Percentiles rank a stretch among this genome's conserved stretches.
These are phyloP conservation scores for Salvator merianae DNA, from an alignment of 2,113 vertebrate genomes.

Conservation along the genomic window DNA sequence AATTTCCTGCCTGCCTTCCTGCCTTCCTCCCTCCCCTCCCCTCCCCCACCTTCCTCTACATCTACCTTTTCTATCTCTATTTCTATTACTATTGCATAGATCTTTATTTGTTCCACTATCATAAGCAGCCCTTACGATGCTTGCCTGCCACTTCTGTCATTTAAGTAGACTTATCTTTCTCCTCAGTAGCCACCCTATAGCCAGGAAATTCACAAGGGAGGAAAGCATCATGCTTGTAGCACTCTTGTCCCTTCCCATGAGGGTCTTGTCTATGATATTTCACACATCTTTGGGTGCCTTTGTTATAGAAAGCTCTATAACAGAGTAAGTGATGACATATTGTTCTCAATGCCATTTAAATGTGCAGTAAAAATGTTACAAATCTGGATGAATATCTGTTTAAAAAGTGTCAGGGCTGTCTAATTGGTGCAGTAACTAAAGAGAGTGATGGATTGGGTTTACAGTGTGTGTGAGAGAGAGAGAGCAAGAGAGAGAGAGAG, in stretches of 20 bases:
- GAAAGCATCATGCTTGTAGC: no score
- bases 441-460: slow-evolving; percentile 54
- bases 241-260: no score
- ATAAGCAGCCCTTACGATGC: slow-evolving; percentile 23
- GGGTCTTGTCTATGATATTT: no score
- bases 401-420: slow-evolving; percentile 36
- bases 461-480: not conserved
- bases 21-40: no score
- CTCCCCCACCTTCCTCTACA: no score
- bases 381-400: slow-evolving; percentile 39
- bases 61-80: slow-evolving; percentile 19
- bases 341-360: slow-evolving; percentile 37
- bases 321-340: slow-evolving; percentile 34
- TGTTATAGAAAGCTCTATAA: slow-evolving; percentile 37
- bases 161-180: no score
- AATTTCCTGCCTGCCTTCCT: no score
- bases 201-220: no score
- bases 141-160: slow-evolving; percentile 35
- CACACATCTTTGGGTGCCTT: not conserved
- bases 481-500: no score
- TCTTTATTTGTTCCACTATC: slow-evolving; percentile 20
- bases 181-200: no score
- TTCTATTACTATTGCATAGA: slow-evolving; percentile 25
- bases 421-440: slow-evolving; percentile 53
- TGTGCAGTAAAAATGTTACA: slow-evolving; percentile 49